phyloP scores from a whole-genome alignment of 2,888 invertebrate genomes.

The Hermodice carunculata region DNA sequence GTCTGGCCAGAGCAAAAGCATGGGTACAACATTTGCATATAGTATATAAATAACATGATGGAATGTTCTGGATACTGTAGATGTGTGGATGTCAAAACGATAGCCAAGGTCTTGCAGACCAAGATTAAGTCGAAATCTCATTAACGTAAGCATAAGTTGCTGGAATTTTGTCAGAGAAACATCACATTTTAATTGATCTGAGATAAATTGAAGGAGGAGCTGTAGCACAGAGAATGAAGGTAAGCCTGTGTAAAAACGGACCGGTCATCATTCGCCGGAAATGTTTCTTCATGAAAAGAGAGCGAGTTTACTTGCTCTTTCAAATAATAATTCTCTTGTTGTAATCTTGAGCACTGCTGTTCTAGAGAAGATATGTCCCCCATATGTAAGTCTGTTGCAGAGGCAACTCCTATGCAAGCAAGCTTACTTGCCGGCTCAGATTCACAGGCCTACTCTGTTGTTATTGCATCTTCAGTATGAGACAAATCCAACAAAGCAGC shows the following conservation, averaged over 20 bases:
- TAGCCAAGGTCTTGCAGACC: slow-evolving; percentile 21
- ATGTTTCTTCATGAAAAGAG: too few species aligned
- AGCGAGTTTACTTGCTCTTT: too few species aligned
- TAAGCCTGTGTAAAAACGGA: slow-evolving; percentile 14
- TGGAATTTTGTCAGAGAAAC: slow-evolving; percentile 26
- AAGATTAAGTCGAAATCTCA: slow-evolving; percentile 32
- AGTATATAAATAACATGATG: slow-evolving; percentile 4
- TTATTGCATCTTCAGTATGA: too few species aligned
- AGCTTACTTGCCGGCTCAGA: too few species aligned
- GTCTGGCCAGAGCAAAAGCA: slow-evolving; percentile 19
- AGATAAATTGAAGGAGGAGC: slow-evolving; percentile 6
- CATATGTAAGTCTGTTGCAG: too few species aligned
- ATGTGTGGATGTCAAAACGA: slow-evolving; percentile 6
- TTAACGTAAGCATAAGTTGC: slow-evolving; percentile 21
- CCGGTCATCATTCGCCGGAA: slow-evolving; percentile 16
- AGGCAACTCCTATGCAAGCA: too few species aligned
- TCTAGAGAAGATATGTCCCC: too few species aligned
- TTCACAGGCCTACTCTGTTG: too few species aligned
- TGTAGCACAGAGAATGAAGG: slow-evolving; percentile 14
- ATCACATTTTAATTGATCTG: slow-evolving; percentile 1
- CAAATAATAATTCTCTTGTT: too few species aligned
- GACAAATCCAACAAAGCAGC: too few species aligned
- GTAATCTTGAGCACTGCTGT: too few species aligned
- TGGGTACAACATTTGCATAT: neutral
- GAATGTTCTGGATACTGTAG: slow-evolving; percentile 18